A percentile compares a stretch with the other conserved stretches of the same genome.
Evolutionary conservation across 2,888 invertebrate species (phyloP).

Genomic region (Drosophila pseudotalamancana): DNA sequence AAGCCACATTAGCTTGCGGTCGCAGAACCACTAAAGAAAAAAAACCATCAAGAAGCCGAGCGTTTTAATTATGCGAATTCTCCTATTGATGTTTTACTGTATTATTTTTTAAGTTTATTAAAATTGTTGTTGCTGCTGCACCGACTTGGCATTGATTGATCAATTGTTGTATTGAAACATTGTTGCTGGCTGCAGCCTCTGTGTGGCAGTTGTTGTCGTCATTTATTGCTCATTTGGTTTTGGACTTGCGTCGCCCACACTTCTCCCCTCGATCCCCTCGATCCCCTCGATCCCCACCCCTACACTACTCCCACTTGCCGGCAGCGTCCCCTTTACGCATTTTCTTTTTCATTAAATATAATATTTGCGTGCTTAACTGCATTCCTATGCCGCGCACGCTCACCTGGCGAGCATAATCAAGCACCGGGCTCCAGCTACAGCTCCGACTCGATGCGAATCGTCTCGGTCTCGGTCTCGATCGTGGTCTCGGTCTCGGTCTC

Average conservation of each 20-base stretch:
- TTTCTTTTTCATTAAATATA: slow-evolving; percentile 78
- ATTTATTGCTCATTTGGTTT: slow-evolving; percentile 55
- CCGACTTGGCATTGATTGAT: slow-evolving; percentile 37
- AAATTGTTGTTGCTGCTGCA: slow-evolving; percentile 14
- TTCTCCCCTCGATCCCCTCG: background rate
- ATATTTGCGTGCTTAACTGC: slow-evolving; percentile 62
- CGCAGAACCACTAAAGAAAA: slow-evolving; percentile 41
- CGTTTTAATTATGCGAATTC: slow-evolving; percentile 55
- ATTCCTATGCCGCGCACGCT: slow-evolving; percentile 70
- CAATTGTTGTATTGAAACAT: slow-evolving; percentile 9
- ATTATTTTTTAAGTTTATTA: slow-evolving; percentile 3
- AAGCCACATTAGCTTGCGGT: slow-evolving; percentile 68
- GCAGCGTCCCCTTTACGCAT: slow-evolving; percentile 42
- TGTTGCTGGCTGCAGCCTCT: slow-evolving; percentile 27
- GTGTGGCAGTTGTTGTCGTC: slow-evolving; percentile 42
- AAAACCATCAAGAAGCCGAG: slow-evolving; percentile 49
- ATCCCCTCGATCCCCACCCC: background rate
- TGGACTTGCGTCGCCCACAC: slow-evolving; percentile 33
- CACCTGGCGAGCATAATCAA: slow-evolving; percentile 65
- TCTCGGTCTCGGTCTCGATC: background rate
- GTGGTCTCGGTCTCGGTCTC: slow-evolving; percentile 10
- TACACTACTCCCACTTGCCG: background rate
- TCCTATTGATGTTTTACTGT: slow-evolving; percentile 31
- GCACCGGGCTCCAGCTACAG: slow-evolving; percentile 22
- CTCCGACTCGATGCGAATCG: slow-evolving; percentile 11